A percentile compares a stretch with the other conserved stretches of the same genome.
Evolutionary conservation across 2,797 vertebrate genomes (phyloP).

Genomic region (Aldrovandia affinis): DNA sequence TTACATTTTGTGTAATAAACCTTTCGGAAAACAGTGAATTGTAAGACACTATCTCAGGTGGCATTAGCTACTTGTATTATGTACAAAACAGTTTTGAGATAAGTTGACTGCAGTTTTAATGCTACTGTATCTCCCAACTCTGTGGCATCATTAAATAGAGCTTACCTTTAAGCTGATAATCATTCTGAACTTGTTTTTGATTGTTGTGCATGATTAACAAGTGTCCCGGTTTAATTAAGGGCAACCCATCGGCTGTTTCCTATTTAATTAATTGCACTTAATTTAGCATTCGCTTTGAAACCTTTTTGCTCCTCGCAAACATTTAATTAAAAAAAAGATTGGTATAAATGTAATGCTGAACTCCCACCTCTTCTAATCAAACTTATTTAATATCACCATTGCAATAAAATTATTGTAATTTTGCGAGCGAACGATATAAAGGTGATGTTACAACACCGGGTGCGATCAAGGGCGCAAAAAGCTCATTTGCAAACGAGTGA

Average conservation of each 20-base stretch:
- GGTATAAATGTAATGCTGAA: neutral
- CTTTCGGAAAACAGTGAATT: slow-evolving; percentile 45
- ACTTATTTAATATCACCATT: neutral
- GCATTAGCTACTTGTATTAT: neutral
- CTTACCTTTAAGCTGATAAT: slow-evolving; percentile 1
- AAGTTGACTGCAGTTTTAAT: neutral
- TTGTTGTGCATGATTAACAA: neutral
- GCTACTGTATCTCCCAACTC: neutral
- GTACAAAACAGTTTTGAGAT: neutral
- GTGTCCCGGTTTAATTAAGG: neutral
- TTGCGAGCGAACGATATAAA: neutral
- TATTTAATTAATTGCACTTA: neutral
- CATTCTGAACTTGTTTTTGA: neutral
- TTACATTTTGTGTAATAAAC: slow-evolving; percentile 70
- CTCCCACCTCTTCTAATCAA: neutral
- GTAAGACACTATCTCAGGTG: neutral
- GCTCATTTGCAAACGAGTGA: neutral
- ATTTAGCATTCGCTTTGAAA: neutral
- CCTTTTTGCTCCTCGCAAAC: neutral
- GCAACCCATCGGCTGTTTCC: neutral
- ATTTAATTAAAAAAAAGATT: neutral
- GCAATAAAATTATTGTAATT: too few species aligned
- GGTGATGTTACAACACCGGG: neutral
- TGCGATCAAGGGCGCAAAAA: neutral
- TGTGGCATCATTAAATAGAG: neutral